Percentiles rank a stretch among this genome's conserved stretches.
Evolutionary conservation across 1,140 invertebrate genomes (phyloP).

Genomic region (Nasonia giraulti): DNA sequence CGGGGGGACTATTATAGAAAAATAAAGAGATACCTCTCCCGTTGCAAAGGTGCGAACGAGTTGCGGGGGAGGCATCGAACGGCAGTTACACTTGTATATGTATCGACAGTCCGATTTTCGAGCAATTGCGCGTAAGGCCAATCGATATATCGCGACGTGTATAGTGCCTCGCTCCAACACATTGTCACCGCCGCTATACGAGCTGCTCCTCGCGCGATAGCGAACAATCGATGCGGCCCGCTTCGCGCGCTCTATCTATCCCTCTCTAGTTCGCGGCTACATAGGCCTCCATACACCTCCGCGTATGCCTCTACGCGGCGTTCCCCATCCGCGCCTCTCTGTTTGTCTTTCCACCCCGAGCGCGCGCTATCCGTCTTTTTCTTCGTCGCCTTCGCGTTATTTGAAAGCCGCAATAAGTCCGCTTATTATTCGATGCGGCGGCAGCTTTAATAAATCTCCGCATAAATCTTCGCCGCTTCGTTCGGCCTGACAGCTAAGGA

Average conservation of each 20-base stretch:
- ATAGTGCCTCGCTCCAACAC: not conserved
- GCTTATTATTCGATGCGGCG: not conserved
- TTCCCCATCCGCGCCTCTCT: not conserved
- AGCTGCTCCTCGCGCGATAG: conserved; percentile 1
- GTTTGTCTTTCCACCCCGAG: not conserved
- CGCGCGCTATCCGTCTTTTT: not conserved
- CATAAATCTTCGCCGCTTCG: not conserved
- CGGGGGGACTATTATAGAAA: no score
- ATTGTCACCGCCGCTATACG: not conserved
- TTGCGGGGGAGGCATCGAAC: no score
- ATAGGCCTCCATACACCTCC: not conserved
- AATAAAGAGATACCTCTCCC: no score
- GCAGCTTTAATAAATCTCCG: no score
- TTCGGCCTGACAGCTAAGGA: conserved; percentile 8
- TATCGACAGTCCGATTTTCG: not conserved
- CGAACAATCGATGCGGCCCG: conserved; percentile 17
- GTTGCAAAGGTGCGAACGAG: no score
- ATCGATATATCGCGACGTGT: not conserved
- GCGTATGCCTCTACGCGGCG: not conserved
- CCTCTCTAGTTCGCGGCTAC: not conserved
- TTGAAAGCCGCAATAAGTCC: not conserved
- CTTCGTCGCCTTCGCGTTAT: not conserved
- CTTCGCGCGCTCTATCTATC: not conserved
- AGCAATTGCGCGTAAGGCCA: not conserved
- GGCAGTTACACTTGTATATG: no score